These are phyloP conservation scores for Orestias chungarensis DNA, from an alignment of 2,797 vertebrate species.

Conservation along the genomic window DNA sequence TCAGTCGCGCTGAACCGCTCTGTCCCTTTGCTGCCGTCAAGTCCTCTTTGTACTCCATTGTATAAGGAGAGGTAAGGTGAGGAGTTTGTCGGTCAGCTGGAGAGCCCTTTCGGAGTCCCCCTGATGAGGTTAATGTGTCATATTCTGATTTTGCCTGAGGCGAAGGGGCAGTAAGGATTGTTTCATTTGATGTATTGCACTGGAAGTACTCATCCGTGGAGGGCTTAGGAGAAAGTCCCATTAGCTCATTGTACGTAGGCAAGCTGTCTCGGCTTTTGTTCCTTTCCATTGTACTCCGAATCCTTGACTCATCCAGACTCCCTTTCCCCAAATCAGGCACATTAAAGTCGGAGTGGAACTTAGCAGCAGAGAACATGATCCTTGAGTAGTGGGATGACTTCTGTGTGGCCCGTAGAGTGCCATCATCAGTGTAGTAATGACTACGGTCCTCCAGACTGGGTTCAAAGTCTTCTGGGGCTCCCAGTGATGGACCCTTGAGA, in stretches of 20 bases:
- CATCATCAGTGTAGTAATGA: constrained; percentile 93
- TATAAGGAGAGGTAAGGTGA: constrained; percentile 86
- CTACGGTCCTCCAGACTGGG: constrained; percentile 90
- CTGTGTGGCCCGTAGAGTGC: constrained; percentile 90
- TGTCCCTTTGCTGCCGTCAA: constrained; percentile 87
- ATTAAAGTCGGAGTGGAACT: constrained; percentile 94
- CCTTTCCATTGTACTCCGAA: constrained; percentile 90
- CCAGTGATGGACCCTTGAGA: constrained; percentile 89
- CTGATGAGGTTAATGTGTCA: constrained; percentile 90
- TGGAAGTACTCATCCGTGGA: constrained; percentile 97
- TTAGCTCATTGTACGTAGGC: constrained; percentile 90
- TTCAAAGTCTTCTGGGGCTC: constrained; percentile 91
- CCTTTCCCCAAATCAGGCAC: constrained; percentile 91
- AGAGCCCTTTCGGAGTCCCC: constrained; percentile 92
- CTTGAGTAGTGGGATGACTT: constrained; percentile 91
- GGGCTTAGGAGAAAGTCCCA: constrained; percentile 90
- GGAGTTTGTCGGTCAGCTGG: constrained; percentile 90
- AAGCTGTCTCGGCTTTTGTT: constrained; percentile 91
- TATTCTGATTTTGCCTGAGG: constrained; percentile 95
- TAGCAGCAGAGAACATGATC: constrained; percentile 90
- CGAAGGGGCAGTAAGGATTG: constrained; percentile 93
- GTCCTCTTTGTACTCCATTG: constrained; percentile 92
- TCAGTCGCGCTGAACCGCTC: constrained; percentile 79
- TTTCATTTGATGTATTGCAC: constrained; percentile 99
- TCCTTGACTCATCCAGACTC: constrained; percentile 86